Conservation (phyloP, 2,113 vertebrate species). For the human (Homo sapiens) region DNA sequence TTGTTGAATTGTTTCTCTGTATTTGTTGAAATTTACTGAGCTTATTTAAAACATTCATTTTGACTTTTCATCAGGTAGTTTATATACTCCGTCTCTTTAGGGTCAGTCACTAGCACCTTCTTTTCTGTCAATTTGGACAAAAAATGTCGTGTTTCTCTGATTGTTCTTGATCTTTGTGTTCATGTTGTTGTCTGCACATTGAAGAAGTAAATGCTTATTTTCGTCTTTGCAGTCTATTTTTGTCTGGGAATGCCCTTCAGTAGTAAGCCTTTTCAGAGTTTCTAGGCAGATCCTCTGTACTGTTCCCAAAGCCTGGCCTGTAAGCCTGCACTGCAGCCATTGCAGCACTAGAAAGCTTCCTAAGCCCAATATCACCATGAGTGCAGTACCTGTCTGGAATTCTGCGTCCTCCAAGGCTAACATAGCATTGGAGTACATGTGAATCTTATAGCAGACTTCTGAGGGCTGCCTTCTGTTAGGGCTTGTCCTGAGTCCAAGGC, state of each 20-base stretch:
- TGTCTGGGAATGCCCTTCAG: neutral
- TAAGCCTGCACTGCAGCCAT: neutral
- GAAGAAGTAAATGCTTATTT: neutral
- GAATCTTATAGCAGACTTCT: neutral
- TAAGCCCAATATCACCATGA: neutral
- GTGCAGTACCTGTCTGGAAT: neutral
- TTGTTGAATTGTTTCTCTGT: neutral
- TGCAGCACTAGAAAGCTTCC: neutral
- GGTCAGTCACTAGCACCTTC: neutral
- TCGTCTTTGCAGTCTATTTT: neutral
- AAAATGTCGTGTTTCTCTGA: neutral
- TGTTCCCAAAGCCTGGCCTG: neutral
- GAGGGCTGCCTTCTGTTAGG: neutral
- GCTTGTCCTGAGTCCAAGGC: neutral
- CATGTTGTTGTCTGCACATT: neutral
- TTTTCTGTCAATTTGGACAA: neutral
- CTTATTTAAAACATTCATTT: neutral
- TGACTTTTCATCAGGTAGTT: neutral
- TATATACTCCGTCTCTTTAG: neutral
- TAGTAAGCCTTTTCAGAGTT: neutral
- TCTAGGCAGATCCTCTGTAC: neutral
- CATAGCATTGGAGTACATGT: neutral
- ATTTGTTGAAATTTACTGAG: neutral
- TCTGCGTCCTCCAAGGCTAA: neutral
- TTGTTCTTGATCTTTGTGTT: neutral